Evolutionary conservation across 2,113 vertebrate species (phyloP), one percentile per base, ranked within the genome.

Genomic region (Pagrus major): DNA sequence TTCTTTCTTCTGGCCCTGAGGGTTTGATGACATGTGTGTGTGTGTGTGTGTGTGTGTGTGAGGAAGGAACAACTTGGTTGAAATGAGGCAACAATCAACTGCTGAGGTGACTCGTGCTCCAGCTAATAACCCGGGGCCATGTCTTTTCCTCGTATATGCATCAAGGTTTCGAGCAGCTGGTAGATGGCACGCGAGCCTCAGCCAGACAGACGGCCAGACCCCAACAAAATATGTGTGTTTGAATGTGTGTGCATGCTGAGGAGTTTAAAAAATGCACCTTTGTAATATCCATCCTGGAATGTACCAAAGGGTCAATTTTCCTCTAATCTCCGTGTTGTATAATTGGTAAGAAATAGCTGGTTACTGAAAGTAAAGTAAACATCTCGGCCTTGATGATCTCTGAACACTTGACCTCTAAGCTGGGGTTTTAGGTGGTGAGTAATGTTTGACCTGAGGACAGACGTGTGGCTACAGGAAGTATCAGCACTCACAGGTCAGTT

Each of bases 401-500:
- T 72, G 70, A 84, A 66, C 75, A 47, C 27, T 58, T 64, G 70
- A 81, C 60, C 60, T 25, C 18, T 5, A 9, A 25, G 21, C 60
- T 11, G 25, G 11, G 37, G 8, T 46, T 65, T 71, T 68, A 33
- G 46, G 49, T 56, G 9, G 46, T 78, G 79, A 86, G 65, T 80
- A 74, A 85, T 80, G 82, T 82, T 81, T 80, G 86, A 85, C 76
- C 44, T 16, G 60, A 81, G 74, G 83, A 77, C 76, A 81, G 60
- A 89, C 21, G 27, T 84, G 85, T 80, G 78, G 61, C 84, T 71
- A 59, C 80, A 88, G 81, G 86, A 92, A 90, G 83, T 87, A 60
- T 86, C 69, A 29, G 54, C 56, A 52, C 75, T 81, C 74, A 3
- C 59, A 66, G 80, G 89, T 80, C 87, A 81, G 44, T 27, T 9